Conservation (phyloP, 2,888 invertebrate species). For the Macrosiphum euphorbiae region DNA sequence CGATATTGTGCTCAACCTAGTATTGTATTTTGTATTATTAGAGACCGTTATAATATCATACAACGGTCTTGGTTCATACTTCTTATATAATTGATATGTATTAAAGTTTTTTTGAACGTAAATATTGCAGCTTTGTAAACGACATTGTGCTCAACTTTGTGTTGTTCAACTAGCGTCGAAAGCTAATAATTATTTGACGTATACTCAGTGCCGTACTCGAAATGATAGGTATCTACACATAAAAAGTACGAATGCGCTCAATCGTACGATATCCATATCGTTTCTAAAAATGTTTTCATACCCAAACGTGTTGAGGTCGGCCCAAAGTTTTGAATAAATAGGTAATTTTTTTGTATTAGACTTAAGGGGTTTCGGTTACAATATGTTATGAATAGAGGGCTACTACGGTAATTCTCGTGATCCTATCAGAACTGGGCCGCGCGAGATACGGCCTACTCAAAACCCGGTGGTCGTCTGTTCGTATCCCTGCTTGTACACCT, state of each 20-base stretch:
- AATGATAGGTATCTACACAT: background rate
- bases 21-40: background rate
- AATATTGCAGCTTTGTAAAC: background rate
- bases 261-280: background rate
- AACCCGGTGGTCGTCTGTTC: conserved; percentile 58
- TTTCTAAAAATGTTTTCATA: background rate
- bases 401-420: conserved; percentile 24
- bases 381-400: background rate
- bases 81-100: no score
- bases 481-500: conserved; percentile 51
- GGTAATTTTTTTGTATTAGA: background rate
- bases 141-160: background rate
- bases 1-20: background rate
- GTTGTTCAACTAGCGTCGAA: background rate
- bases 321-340: background rate
- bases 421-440: conserved; percentile 16
- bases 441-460: conserved; percentile 45
- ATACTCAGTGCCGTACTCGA: background rate
- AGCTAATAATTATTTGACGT: background rate
- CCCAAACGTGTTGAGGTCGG: background rate
- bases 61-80: background rate
- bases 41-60: background rate
- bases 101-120: background rate
- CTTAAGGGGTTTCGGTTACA: background rate
- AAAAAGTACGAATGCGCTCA: background rate